Percentiles rank a stretch among this genome's conserved stretches.
Evolutionary conservation across 1,140 invertebrate species (phyloP).

Genomic region (Pachypeltis micranthus): DNA sequence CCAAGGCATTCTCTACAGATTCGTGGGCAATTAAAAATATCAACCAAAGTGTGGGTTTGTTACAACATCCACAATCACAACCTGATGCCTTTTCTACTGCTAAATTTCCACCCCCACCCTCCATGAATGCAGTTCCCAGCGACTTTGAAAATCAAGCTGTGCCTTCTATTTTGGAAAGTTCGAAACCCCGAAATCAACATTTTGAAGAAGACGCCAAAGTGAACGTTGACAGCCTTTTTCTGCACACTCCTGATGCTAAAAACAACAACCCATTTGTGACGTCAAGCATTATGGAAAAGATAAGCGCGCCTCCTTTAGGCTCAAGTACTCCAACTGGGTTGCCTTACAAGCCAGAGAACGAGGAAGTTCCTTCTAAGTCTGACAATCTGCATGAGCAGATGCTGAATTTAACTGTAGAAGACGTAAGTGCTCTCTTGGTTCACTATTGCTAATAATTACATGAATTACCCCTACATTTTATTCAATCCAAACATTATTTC

Average conservation of each 20-base stretch:
- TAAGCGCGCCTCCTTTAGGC: neutral
- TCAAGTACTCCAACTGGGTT: neutral
- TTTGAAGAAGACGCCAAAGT: neutral
- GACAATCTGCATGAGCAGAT: slow-evolving; percentile 29
- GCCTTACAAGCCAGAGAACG: slow-evolving; percentile 41
- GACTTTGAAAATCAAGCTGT: neutral
- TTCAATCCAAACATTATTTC: too few species aligned
- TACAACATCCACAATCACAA: too few species aligned
- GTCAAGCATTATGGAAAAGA: neutral
- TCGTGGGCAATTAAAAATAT: too few species aligned
- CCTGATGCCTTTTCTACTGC: too few species aligned
- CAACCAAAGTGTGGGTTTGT: too few species aligned
- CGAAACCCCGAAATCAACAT: too few species aligned
- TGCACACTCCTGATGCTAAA: neutral
- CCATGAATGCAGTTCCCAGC: neutral
- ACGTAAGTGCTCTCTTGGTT: too few species aligned
- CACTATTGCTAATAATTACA: too few species aligned
- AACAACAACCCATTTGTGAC: neutral
- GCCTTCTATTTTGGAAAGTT: neutral
- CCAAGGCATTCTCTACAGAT: too few species aligned
- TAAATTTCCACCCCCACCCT: neutral
- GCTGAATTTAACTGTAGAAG: neutral
- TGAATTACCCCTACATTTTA: too few species aligned
- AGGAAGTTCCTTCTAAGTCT: slow-evolving; percentile 44
- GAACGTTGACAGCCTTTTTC: neutral